These are phyloP conservation scores for Rynchops niger DNA, from an alignment of 2,113 vertebrate species.

Conservation along the genomic window DNA sequence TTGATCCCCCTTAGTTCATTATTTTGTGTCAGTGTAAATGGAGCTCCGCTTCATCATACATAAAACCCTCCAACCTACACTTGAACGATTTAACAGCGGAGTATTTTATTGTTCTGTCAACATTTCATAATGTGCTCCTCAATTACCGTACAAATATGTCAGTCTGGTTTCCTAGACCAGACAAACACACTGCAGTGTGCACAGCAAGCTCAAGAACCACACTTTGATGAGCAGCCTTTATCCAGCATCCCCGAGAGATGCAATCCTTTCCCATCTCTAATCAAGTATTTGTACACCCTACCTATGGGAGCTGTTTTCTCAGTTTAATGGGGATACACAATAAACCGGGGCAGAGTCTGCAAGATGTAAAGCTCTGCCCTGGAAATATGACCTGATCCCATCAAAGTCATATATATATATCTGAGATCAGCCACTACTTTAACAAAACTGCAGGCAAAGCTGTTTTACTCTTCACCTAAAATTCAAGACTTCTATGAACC, in stretches of 20 bases:
- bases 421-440: not conserved
- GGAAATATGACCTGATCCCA: not conserved
- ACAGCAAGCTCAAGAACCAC: not conserved
- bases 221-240: not conserved
- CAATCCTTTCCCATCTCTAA: not conserved
- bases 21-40: not conserved
- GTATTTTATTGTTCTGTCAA: conserved; percentile 31
- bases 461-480: not conserved
- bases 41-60: not conserved
- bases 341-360: not conserved
- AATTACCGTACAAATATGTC: not conserved
- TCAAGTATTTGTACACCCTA: not conserved
- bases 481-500: not conserved
- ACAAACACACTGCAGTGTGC: not conserved
- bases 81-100: not conserved
- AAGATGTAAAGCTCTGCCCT: not conserved
- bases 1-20: not conserved
- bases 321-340: not conserved
- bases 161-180: not conserved
- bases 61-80: not conserved
- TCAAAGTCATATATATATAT: not conserved
- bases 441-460: not conserved
- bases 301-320: not conserved
- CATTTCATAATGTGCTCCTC: not conserved
- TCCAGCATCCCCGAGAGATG: not conserved